Conservation (phyloP, 2,797 vertebrate genomes). For the Acrocephalus scirpaceus region DNA sequence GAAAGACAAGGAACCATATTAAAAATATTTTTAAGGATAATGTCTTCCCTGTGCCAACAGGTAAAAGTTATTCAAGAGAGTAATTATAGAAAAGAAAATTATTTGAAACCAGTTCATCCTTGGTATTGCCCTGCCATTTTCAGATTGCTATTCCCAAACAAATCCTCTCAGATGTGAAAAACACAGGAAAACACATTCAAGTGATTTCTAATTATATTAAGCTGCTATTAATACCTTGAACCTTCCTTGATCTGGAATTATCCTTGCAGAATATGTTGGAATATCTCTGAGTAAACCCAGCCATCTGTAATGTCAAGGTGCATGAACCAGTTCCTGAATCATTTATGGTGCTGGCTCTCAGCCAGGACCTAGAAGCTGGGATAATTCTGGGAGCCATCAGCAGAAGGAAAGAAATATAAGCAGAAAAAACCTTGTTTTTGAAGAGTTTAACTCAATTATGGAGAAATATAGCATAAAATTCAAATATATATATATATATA, state of each 20-base stretch:
- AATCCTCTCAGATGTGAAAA: neutral
- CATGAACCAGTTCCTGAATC: neutral
- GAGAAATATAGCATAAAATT: neutral
- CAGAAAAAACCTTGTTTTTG: fast-evolving
- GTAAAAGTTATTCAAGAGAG: neutral
- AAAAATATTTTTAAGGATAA: neutral
- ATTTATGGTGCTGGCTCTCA: neutral
- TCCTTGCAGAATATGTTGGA: neutral
- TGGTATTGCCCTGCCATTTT: neutral
- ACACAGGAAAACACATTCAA: neutral
- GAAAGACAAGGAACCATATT: neutral
- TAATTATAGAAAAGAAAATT: neutral
- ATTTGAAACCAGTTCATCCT: neutral
- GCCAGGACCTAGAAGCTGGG: neutral
- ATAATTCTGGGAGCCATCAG: neutral
- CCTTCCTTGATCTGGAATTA: neutral
- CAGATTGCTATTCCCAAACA: neutral
- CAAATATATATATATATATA: neutral
- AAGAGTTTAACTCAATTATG: neutral
- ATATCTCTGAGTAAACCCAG: neutral
- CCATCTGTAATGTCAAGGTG: neutral
- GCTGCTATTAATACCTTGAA: neutral
- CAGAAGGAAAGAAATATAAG: neutral
- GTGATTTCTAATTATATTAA: neutral
- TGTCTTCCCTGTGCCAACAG: neutral